These are phyloP conservation scores for Tachypleus tridentatus DNA, from an alignment of 1,140 invertebrate species.

Conservation along the genomic window DNA sequence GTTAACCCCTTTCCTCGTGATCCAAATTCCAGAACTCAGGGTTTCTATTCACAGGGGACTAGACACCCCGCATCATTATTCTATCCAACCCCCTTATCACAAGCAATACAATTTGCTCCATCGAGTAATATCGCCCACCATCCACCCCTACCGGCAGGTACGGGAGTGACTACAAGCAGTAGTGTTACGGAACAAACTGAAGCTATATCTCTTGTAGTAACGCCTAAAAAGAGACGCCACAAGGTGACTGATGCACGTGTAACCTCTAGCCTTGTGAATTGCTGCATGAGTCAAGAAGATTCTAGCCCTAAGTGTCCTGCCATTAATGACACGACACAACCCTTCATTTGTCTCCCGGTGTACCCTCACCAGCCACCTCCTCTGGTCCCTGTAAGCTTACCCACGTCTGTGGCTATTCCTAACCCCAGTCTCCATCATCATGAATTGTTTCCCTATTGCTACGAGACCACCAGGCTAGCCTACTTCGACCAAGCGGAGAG, in stretches of 20 bases:
- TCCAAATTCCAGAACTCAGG: too few relatives aligned
- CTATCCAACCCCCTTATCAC: not conserved
- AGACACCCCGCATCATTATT: not conserved
- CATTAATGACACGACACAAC: conserved; percentile 49
- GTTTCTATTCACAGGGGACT: not conserved
- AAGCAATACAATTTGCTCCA: not conserved
- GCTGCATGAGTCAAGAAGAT: conserved; percentile 57
- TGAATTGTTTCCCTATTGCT: conserved; percentile 53
- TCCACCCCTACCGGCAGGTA: not conserved
- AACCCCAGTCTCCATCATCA: conserved; percentile 91
- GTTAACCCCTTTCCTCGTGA: not conserved
- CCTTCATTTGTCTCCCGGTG: conserved; percentile 44
- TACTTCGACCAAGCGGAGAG: conserved; percentile 34
- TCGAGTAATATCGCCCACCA: not conserved
- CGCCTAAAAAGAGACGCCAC: conserved; percentile 87
- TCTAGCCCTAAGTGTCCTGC: conserved; percentile 32
- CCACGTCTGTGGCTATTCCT: conserved; percentile 87
- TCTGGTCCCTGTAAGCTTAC: conserved; percentile 71
- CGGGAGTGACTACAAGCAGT: conserved; percentile 26
- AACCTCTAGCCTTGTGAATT: conserved; percentile 75
- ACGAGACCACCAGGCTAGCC: conserved; percentile 28
- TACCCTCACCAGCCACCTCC: conserved; percentile 46
- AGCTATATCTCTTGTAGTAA: conserved; percentile 77
- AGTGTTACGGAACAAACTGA: conserved; percentile 76
- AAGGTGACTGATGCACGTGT: conserved; percentile 93